A percentile compares a stretch with the other conserved stretches of the same genome.
Conservation (phyloP, 2,113 vertebrate species). For the Notarius quadriscutis region DNA sequence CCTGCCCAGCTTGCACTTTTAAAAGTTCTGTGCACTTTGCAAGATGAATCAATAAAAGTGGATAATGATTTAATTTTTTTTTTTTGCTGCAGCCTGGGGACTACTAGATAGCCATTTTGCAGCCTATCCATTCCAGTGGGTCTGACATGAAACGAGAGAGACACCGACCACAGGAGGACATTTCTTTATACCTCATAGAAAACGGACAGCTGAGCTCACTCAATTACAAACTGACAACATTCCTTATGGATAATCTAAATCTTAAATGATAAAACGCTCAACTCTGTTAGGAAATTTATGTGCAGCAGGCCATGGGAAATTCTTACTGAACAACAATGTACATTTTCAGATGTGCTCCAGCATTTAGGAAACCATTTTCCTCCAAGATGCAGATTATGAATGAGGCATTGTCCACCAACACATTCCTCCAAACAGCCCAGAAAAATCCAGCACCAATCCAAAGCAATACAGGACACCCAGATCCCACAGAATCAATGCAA, state of each 20-base stretch:
- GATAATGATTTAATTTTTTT: slow-evolving; percentile 46
- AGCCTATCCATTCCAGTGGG: slow-evolving; percentile 24
- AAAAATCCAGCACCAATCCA: slow-evolving; percentile 38
- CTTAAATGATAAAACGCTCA: neutral
- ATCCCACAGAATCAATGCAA: slow-evolving; percentile 30
- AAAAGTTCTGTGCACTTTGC: slow-evolving; percentile 16
- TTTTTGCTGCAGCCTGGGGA: slow-evolving; percentile 24
- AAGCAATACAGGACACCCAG: neutral
- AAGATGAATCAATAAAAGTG: slow-evolving; percentile 49
- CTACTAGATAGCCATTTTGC: slow-evolving; percentile 9
- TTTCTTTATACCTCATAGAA: slow-evolving; percentile 18
- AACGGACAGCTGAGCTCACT: slow-evolving; percentile 26
- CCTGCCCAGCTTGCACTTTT: slow-evolving; percentile 40
- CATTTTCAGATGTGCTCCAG: neutral
- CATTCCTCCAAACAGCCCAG: slow-evolving; percentile 22
- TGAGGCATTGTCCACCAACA: slow-evolving; percentile 4
- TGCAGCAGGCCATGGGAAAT: neutral
- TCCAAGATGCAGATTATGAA: neutral
- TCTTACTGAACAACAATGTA: neutral
- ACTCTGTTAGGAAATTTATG: neutral
- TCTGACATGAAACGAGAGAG: neutral
- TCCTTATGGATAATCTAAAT: slow-evolving; percentile 23
- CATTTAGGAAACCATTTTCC: neutral
- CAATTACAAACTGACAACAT: slow-evolving; percentile 40
- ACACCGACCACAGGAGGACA: slow-evolving; percentile 13